Conservation (phyloP, 2,113 vertebrate species). For the Oceanites oceanicus region DNA sequence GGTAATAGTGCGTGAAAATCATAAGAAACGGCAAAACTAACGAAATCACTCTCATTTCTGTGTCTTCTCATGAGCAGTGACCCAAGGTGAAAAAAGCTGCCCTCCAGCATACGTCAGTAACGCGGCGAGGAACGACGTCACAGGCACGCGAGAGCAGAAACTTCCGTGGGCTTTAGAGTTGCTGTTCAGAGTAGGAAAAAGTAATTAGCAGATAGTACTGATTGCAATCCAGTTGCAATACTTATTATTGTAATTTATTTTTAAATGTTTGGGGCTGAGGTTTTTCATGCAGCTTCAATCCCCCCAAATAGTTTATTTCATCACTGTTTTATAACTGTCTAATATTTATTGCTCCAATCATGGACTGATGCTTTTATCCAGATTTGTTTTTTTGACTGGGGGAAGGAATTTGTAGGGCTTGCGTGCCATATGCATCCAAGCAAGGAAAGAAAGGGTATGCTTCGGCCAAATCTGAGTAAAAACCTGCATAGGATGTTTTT, state of each 20-base stretch:
- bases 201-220: fast-evolving
- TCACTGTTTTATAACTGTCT: neutral
- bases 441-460: neutral
- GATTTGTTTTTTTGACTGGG: neutral
- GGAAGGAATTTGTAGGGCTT: neutral
- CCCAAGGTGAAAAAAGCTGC: neutral
- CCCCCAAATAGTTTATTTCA: neutral
- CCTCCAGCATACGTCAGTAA: fast-evolving
- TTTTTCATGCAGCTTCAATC: neutral
- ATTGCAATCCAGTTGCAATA: neutral
- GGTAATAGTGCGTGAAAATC: neutral
- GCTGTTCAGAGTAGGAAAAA: neutral
- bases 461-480: neutral
- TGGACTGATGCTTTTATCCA: neutral
- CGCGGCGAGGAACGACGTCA: fast-evolving
- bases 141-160: fast-evolving
- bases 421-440: fast-evolving
- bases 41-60: too few relatives aligned
- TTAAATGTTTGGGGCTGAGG: neutral
- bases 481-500: neutral
- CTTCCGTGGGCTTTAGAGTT: fast-evolving
- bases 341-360: neutral
- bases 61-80: too few relatives aligned
- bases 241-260: neutral
- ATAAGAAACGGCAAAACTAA: neutral